Conservation (phyloP, 2,888 invertebrate genomes). For the Venusia cambrica region DNA sequence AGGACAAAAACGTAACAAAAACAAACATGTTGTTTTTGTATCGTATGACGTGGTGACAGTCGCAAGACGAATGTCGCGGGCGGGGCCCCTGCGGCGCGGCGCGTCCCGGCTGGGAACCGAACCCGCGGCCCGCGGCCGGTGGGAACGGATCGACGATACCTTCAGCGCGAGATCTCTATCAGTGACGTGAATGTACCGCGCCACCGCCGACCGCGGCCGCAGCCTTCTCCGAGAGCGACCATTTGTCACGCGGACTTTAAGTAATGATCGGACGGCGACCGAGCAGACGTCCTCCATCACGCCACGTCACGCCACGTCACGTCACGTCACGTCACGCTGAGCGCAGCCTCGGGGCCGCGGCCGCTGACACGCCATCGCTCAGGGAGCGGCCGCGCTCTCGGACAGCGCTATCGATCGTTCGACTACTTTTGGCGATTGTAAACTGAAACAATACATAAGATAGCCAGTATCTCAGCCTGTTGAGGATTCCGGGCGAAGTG, state of each 20-base stretch:
- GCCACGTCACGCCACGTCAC: slow-evolving; percentile 24
- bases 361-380: slow-evolving; percentile 15
- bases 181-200: slow-evolving; percentile 48
- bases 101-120: slow-evolving; percentile 24
- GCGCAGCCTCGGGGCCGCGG: slow-evolving; percentile 1
- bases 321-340: slow-evolving; percentile 34
- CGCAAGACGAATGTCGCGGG: slow-evolving; percentile 46
- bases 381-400: slow-evolving; percentile 1
- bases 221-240: slow-evolving; percentile 33
- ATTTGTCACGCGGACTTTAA: slow-evolving; percentile 45
- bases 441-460: no score
- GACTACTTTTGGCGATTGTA: no score
- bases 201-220: no score
- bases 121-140: slow-evolving; percentile 28
- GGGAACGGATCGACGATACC: slow-evolving; percentile 35
- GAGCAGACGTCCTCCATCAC: no score
- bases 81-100: slow-evolving; percentile 40
- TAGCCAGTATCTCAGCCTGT: no score
- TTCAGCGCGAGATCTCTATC: slow-evolving; percentile 54
- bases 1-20: no score
- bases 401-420: no score
- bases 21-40: slow-evolving; percentile 18
- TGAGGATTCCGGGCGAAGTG: no score
- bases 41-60: slow-evolving; percentile 56
- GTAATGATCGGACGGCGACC: slow-evolving; percentile 44